Base-by-base conservation (phyloP, 2,797 vertebrate species). In the Pyrrhura leucotis region DNA sequence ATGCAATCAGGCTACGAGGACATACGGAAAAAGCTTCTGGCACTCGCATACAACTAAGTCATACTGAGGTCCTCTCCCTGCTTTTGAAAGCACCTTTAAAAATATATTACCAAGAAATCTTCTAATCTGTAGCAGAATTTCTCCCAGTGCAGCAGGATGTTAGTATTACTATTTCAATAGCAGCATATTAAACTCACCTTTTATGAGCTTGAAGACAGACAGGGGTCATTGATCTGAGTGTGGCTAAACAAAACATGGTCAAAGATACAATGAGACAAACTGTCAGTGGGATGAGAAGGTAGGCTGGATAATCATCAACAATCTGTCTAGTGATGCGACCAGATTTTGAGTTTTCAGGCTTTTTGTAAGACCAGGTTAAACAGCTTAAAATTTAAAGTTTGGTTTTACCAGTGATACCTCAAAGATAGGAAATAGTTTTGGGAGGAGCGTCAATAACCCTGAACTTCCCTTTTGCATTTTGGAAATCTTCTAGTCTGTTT, bases 191-290 rank as follows among this genome's bases (percentile, higher is more conserved):
- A 88, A 79, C 50, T 89, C 12, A 14, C 66, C 33, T 89, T 88
- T 79, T 67, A 44, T 42, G 62, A 72, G 23, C 48, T 50, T 48
- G 44, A 69, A 42, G 76, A 82, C 50, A 69, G 89, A 74, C 37
- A 39, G 17, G 73, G 76, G 71, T 86, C 54, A 63, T 65, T 79
- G 80, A 91, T 93, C 54, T 63, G 44, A 82, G 47, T 26, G 28
- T 31, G 44, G 86, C 88, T 73, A 68, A 96, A 89, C 58, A 72
- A 78, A 84, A 93, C 53, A 37, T 81, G 73, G 66, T 72, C 67
- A 91, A 88, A 95, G 80, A 74, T 35, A 45, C 63, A 86, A 37
- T 28, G 54, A 90, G 67, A 50, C 23, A 71, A 59, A 53, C 62
- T 81, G 51, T 47, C 63, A 84, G 59, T 76, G 33, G 33, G 72